Evolutionary conservation across 2,888 invertebrate genomes (phyloP).

Genomic region (Zele albiditarsus): DNA sequence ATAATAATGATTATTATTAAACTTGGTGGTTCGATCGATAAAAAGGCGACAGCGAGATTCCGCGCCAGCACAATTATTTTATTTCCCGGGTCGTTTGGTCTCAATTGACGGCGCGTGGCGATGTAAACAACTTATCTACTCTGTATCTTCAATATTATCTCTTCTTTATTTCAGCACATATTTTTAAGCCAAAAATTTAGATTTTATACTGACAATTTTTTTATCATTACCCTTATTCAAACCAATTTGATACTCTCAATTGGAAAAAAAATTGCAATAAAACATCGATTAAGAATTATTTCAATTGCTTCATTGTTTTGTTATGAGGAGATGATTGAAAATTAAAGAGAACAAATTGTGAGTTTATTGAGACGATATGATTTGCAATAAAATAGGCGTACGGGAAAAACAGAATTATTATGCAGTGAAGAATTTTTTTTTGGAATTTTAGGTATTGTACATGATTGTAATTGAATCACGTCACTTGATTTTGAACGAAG

Average conservation of each 20-base stretch:
- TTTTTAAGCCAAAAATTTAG: not conserved
- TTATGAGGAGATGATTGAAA: not conserved
- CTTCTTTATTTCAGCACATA: not conserved
- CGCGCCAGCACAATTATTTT: constrained; percentile 1
- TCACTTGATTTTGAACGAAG: constrained; percentile 14
- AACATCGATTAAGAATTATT: not conserved
- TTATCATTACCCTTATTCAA: not conserved
- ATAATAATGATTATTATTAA: not conserved
- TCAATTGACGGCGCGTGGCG: constrained; percentile 18
- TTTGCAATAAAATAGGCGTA: not conserved
- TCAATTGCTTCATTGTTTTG: not conserved
- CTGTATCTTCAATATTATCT: not conserved
- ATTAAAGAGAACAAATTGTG: not conserved
- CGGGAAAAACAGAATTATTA: constrained; percentile 11
- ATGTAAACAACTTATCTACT: not conserved
- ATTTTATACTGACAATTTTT: not conserved
- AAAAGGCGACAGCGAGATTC: not conserved
- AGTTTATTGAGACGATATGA: not conserved
- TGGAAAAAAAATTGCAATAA: not conserved
- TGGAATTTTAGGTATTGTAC: not conserved
- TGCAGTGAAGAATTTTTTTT: constrained; percentile 34
- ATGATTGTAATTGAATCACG: constrained; percentile 15
- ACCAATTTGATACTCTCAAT: not conserved
- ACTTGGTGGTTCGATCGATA: not conserved
- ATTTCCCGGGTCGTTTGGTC: not conserved